Conservation (phyloP, 2,113 vertebrate species). For the Terrapene triunguis region DNA sequence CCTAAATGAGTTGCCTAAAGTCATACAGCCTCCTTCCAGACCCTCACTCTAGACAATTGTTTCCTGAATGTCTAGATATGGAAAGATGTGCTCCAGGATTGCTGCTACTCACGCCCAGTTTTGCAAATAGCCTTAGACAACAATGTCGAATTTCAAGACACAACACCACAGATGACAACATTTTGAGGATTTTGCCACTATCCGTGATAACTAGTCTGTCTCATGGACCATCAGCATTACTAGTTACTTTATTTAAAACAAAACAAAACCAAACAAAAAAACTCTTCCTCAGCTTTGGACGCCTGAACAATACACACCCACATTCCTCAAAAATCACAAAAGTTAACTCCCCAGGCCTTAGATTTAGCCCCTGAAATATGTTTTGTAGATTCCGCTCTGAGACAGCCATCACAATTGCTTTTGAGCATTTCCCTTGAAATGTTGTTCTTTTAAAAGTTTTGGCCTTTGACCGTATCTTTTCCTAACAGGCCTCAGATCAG, state of each 20-base stretch:
- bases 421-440: not conserved
- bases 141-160: not conserved
- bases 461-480: not conserved
- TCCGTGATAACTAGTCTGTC: not conserved
- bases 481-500: not conserved
- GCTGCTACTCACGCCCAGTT: not conserved
- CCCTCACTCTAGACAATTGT: no score
- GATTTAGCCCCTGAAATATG: not conserved
- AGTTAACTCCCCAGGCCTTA: not conserved
- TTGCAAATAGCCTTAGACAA: not conserved
- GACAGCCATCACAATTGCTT: not conserved
- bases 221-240: not conserved
- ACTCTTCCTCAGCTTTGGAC: not conserved
- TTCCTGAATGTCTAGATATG: no score
- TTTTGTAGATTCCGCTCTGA: not conserved
- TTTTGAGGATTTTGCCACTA: not conserved
- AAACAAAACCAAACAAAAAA: not conserved
- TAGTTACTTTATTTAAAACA: not conserved
- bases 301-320: not conserved
- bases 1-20: no score
- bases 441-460: not conserved
- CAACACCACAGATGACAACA: not conserved
- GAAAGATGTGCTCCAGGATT: not conserved
- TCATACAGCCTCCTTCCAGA: no score
- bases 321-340: not conserved